These are phyloP conservation scores for Kryptopterus vitreolus DNA, from an alignment of 2,797 vertebrate genomes.

Conservation along the genomic window DNA sequence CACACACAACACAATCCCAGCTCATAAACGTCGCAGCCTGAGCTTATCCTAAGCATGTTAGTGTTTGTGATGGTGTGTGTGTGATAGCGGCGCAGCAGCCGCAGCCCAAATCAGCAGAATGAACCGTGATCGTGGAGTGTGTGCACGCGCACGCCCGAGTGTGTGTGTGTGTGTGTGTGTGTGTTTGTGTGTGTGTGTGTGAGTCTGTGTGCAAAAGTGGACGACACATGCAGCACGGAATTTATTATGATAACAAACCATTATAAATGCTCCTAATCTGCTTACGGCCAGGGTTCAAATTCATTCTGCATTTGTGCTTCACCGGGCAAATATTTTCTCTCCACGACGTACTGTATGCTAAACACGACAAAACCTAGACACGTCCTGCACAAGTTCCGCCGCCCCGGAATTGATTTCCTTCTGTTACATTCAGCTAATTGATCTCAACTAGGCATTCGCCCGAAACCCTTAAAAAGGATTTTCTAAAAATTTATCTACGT, in stretches of 20 bases:
- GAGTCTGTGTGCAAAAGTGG: conserved; percentile 89
- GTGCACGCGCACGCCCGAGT: conserved; percentile 89
- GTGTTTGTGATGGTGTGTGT: conserved; percentile 93
- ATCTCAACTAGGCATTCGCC: not conserved
- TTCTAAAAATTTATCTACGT: too few species aligned
- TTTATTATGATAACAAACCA: conserved; percentile 98
- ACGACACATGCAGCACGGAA: conserved; percentile 95
- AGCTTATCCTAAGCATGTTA: conserved; percentile 99
- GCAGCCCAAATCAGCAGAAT: conserved; percentile 99
- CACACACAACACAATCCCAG: conserved; percentile 55
- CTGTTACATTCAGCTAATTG: not conserved
- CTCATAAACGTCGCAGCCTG: conserved; percentile 89
- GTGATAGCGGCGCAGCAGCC: conserved; percentile 85
- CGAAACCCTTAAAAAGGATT: not conserved
- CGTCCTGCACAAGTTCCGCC: not conserved
- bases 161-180: conserved; percentile 90
- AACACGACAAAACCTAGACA: conserved; percentile 63
- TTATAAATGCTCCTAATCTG: conserved; percentile 99
- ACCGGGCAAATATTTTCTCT: conserved; percentile 46
- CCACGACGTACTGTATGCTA: conserved; percentile 70
- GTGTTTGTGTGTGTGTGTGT: conserved; percentile 89
- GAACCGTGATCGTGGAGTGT: conserved; percentile 93
- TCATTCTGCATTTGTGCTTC: conserved; percentile 93
- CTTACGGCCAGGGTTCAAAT: conserved; percentile 95
- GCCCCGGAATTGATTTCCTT: not conserved